Conservation (phyloP, 2,797 vertebrate genomes). For the Karalla daura region DNA sequence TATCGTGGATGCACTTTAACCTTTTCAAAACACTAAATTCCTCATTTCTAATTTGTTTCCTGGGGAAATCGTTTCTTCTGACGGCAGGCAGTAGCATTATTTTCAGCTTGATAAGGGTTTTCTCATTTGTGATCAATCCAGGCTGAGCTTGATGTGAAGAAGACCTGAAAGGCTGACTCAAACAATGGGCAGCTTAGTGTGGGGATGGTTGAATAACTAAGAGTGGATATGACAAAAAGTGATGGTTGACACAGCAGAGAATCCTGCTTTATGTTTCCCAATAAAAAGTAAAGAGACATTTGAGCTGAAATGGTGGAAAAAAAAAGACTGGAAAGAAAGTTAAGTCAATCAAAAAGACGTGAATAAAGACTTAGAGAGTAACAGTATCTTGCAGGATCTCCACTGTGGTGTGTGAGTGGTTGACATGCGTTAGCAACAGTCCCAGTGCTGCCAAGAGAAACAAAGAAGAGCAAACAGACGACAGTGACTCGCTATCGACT, state of each 20-base stretch:
- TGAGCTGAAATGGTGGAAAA: not conserved
- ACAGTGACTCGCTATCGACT: constrained; percentile 17
- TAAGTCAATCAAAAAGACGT: no score
- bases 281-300: not conserved
- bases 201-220: constrained; percentile 1
- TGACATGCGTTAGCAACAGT: constrained; percentile 23
- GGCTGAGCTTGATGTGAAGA: not conserved
- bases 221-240: not conserved
- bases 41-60: no score
- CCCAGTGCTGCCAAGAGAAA: constrained; percentile 38
- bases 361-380: no score
- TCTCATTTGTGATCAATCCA: constrained; percentile 1
- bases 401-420: not conserved
- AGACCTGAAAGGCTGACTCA: constrained; percentile 19
- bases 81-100: not conserved
- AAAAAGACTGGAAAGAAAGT: no score
- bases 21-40: not conserved
- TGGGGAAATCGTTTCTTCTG: no score
- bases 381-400: no score
- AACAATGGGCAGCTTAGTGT: constrained; percentile 4
- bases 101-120: not conserved
- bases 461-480: constrained; percentile 43
- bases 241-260: not conserved
- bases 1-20: not conserved
- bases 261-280: not conserved